phyloP scores from a whole-genome alignment of 2,888 invertebrate species.

The Limnephilus auricula region DNA sequence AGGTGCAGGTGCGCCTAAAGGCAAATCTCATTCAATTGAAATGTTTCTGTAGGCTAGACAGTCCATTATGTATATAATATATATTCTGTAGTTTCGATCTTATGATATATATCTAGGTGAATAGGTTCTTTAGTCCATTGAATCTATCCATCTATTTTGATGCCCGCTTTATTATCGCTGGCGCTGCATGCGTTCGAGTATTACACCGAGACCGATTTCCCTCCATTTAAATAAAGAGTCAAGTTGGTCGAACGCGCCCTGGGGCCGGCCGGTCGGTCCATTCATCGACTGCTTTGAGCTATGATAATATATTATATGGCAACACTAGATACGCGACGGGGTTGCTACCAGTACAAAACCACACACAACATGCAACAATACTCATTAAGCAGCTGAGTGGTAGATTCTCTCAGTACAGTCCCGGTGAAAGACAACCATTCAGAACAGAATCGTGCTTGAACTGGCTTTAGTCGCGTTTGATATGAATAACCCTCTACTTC shows the following conservation, averaged over 20 bases:
- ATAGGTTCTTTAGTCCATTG: not conserved
- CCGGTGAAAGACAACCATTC: too few relatives aligned
- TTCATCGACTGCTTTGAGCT: constrained; percentile 10
- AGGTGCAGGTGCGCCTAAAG: not conserved
- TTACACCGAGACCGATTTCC: not conserved
- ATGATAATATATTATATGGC: constrained; percentile 7
- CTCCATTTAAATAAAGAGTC: not conserved
- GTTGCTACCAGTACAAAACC: constrained; percentile 4
- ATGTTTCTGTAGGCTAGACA: not conserved
- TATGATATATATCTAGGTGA: not conserved
- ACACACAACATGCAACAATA: not conserved
- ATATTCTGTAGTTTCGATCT: not conserved
- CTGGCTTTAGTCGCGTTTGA: too few relatives aligned
- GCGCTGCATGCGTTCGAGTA: not conserved
- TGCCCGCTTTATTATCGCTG: not conserved
- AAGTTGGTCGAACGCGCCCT: not conserved
- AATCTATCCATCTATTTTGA: not conserved
- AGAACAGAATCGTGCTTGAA: too few relatives aligned
- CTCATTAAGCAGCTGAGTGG: not conserved
- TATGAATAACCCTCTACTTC: too few relatives aligned
- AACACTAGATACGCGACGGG: constrained; percentile 12
- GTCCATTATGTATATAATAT: not conserved
- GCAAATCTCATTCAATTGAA: not conserved
- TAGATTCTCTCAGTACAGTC: too few relatives aligned
- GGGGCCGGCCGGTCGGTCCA: constrained; percentile 4